Conservation (phyloP, 2,888 invertebrate species). For the Zeuzera pyrina region DNA sequence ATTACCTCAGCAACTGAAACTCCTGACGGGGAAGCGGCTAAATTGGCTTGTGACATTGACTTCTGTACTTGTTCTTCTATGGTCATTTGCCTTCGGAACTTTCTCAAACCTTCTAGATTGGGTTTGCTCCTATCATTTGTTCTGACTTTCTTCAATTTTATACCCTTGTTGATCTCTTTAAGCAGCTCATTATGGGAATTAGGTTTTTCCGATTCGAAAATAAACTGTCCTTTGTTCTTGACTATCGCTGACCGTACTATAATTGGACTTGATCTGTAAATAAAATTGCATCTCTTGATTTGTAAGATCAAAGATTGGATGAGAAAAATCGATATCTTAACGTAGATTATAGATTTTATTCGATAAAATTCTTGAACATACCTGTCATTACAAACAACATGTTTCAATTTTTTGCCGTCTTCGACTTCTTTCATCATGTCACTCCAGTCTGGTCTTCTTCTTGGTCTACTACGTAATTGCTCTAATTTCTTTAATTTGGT, state of each 20-base stretch:
- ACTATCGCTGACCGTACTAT: conserved; percentile 73
- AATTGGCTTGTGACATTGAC: conserved; percentile 79
- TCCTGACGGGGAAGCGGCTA: conserved; percentile 68
- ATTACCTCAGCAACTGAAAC: conserved; percentile 42
- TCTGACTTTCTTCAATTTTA: conserved; percentile 81
- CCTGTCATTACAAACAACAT: conserved; percentile 90
- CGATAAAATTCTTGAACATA: conserved; percentile 25
- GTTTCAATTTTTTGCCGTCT: conserved; percentile 81
- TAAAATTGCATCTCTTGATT: too few species aligned
- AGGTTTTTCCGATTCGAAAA: conserved; percentile 88
- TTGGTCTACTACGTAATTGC: conserved; percentile 81
- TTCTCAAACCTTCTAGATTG: conserved; percentile 85
- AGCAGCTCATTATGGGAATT: conserved; percentile 86
- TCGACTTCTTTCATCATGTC: conserved; percentile 95
- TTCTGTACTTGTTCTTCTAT: conserved; percentile 92
- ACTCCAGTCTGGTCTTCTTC: conserved; percentile 90
- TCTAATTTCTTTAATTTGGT: conserved; percentile 80
- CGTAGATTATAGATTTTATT: background rate
- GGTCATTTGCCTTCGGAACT: conserved; percentile 91
- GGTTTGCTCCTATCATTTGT: conserved; percentile 92
- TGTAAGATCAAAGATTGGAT: too few species aligned
- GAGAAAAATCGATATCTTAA: too few species aligned
- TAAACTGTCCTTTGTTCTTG: conserved; percentile 84
- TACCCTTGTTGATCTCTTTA: conserved; percentile 85
- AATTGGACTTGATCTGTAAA: conserved; percentile 73